Evolutionary conservation across 2,888 invertebrate species (phyloP), one percentile per base, ranked within the genome.

Genomic region (Plebejus melissa): DNA sequence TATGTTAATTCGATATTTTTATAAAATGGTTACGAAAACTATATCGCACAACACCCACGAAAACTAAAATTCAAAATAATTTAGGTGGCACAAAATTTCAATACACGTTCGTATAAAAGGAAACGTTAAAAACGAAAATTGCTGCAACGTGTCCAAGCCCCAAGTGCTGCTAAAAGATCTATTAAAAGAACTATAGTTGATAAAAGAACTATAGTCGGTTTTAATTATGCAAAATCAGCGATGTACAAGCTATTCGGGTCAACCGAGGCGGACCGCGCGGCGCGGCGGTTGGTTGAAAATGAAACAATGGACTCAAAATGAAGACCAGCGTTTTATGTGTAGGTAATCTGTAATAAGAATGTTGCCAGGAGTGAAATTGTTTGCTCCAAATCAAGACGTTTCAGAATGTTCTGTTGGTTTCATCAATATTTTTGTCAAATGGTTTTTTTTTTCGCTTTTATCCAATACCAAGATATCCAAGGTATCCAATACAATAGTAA

Each of bases 221-320:
- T 89, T 88, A 89, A 89, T 89, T 88, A 88, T 88, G 87, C 88
- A 87, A 84, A 87, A 88, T 88, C 88, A 87, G 84, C 86, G 84
- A 84, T 84, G 85, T 83, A 84, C 82, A 76, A 83, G 81, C 85
- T 84, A 89, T 88, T 86, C 84, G 87, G 88, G 87, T 87, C 88
- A 86, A 84, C 82, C 86, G 83, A 82, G 80, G 85, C 84, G 84
- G 78, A 84, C 82, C 85, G 83, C 82, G 80, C 85, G 84, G 84
- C 78, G 81, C 81, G 83, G 84, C 6, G 72, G 72, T 71, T 71
- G 80, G 84, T 83, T 86, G 84, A 86, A 87, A 87, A 86, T 83
- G 87, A 87, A 88, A 89, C 89, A 89, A 89, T 88, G 81, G 86
- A 80, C 77, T 82, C 83, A 85, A 86, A 89, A 89, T 85, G 85